Evolutionary conservation across 2,113 vertebrate species (phyloP), one percentile per base, ranked within the genome.

Genomic region (Ursus arctos): DNA sequence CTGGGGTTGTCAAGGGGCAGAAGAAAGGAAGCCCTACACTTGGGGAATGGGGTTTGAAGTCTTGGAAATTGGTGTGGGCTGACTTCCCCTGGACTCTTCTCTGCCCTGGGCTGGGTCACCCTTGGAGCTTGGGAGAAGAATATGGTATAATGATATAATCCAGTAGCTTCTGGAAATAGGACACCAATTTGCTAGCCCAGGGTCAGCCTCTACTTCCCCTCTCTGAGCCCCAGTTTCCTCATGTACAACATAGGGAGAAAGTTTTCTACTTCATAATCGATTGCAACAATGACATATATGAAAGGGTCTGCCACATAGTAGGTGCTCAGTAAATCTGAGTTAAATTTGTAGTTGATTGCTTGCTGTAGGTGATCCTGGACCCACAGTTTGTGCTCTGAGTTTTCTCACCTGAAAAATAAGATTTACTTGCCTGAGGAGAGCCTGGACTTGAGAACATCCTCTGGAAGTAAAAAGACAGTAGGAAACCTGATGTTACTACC

Each of bases 371-470:
- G 88, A 87, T 40, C 49, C 15, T 76, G 33, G 18, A 7, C 21
- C 15, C n/a, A n/a, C 88, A 13, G 15, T 43, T 97, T 91, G 26
- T 40, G 36, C 28, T 19, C 24, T 95, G 61, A 69, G 33, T 85
- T 84, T 83, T 16, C 26, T 96, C 40, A 51, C 59, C 71, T 93
- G 36, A 71, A 88, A 91, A 96, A 92, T 63, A 67, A 74, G 22
- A 33, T 91, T 53, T 61, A 53, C 26, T 8, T 89, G 22, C 12
- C 7, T 31, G n/a, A 40, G 13, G 43, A 88, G 28, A 91, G 76
- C 84, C 43, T 93, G 71, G 55, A 91, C 31, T 36, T 77, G 47
- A 57, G 21, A 16, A 33, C 18, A 57, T 85, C 51, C 24, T 40
- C 28, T 47, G 83, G 28, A 92, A 92, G 24, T 49, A 61, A 76